Conservation (phyloP, 2,797 vertebrate species). For the Hydrophis major region DNA sequence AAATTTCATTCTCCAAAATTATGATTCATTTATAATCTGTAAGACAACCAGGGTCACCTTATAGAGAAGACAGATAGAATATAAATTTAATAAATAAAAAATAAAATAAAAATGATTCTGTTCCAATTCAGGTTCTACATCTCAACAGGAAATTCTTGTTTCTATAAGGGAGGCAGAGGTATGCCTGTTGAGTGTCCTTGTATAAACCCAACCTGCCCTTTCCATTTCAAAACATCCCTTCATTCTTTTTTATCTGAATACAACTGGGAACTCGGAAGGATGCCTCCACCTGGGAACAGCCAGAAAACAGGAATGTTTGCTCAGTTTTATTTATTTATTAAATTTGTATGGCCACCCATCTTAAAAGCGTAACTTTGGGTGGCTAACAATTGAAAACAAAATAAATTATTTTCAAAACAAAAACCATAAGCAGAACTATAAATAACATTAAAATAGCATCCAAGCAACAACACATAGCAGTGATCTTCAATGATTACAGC, state of each 20-base stretch:
- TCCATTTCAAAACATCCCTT: background rate
- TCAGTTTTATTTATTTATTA: background rate
- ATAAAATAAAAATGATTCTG: background rate
- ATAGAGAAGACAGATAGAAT: background rate
- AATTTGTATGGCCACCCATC: background rate
- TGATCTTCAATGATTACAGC: background rate
- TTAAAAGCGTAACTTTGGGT: background rate
- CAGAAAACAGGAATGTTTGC: background rate
- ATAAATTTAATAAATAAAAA: background rate
- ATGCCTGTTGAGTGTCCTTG: background rate
- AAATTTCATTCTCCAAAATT: background rate
- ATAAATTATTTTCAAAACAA: background rate
- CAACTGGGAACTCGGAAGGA: background rate
- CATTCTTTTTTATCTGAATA: background rate
- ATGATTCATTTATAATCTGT: background rate
- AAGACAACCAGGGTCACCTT: background rate
- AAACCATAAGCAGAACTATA: background rate
- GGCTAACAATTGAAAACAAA: background rate
- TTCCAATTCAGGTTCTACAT: background rate
- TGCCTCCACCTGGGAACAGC: background rate
- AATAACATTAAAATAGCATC: background rate
- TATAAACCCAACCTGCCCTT: background rate
- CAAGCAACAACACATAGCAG: background rate
- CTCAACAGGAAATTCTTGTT: background rate
- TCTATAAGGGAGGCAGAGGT: background rate